Base-by-base conservation (phyloP, 2,888 invertebrate genomes). In the Galerucella pusilla region DNA sequence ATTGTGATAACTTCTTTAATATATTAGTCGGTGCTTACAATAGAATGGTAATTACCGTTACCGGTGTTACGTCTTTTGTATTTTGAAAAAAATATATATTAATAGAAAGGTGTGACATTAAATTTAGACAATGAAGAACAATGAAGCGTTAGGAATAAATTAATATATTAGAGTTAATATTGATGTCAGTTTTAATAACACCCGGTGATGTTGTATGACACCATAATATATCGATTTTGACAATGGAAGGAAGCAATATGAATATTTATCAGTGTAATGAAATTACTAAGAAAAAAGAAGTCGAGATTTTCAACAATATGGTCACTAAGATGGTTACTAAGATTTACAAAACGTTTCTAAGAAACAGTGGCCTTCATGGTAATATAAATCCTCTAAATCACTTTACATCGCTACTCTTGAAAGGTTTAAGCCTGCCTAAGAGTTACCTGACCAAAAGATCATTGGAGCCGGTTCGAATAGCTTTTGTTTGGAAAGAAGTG, bases 41-140 rank as follows among this genome's bases (percentile, higher is more conserved):
- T 63, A 63, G 63, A 35, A 16, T 42, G 63, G 35, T 16, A 10
- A 63, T 63, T 63, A 63, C n/a, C 20, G 57, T 57, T 20, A 10
- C 16, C 16, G 7, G 57, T 16, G 57, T 57, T 57, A 57, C 6
- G n/a, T 16, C 57, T 20, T 57, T 57, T 57, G 57, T 57, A 57
- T 16, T 57, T 20, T 2, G 16, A 57, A 57, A 57, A 20, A 57
- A 16, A 57, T 42, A 42, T 42, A 9, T 42, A 52, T 57, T 16
- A 42, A 63, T 42, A 35, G 12, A 14, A n/a, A 63, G 63, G 63
- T 35, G 63, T 35, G 63, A n/a, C 63, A 63, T 6, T 35, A 9
- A 63, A 63, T 63, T 63, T 42, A 63, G n/a, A 35, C 63, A 35
- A 35, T 9, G 35, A n/a, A 63, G n/a, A 63, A 63, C 63, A 63